These are phyloP conservation scores for Polypterus bichir DNA, from an alignment of 2,113 vertebrate genomes.

Conservation along the genomic window DNA sequence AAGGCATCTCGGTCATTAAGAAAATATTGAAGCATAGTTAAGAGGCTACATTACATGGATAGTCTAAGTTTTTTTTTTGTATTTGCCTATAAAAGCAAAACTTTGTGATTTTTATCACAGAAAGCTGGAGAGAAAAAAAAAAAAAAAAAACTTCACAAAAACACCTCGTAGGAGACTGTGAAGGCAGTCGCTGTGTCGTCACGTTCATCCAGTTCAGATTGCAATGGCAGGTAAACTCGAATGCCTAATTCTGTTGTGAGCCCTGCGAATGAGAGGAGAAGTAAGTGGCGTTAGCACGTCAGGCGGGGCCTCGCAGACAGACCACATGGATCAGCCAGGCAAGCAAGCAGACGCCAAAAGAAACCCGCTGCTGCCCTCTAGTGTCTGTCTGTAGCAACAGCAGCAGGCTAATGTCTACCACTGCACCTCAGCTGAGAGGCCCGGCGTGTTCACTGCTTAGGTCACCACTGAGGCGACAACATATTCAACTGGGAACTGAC, in stretches of 20 bases:
- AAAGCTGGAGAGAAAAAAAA: slow-evolving; percentile 29
- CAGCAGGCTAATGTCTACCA: too few relatives aligned
- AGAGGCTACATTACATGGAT: slow-evolving; percentile 48
- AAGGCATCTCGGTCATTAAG: slow-evolving; percentile 79
- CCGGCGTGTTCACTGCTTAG: too few relatives aligned
- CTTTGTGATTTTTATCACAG: slow-evolving; percentile 38
- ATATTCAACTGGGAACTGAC: too few relatives aligned
- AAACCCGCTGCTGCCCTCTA: too few relatives aligned
- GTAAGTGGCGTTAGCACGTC: not conserved
- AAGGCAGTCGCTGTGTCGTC: slow-evolving; percentile 21
- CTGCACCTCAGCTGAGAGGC: too few relatives aligned
- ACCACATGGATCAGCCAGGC: too few relatives aligned
- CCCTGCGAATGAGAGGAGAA: slow-evolving; percentile 47
- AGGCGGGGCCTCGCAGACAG: not conserved
- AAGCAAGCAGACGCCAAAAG: too few relatives aligned
- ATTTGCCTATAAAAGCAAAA: slow-evolving; percentile 32
- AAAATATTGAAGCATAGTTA: slow-evolving; percentile 53
- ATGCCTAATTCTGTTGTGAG: slow-evolving; percentile 76
- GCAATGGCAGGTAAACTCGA: slow-evolving; percentile 10
- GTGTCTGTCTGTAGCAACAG: too few relatives aligned
- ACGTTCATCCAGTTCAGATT: slow-evolving; percentile 29
- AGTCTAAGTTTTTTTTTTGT: slow-evolving; percentile 25
- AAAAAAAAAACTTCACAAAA: too few relatives aligned
- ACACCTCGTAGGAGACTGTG: not conserved
- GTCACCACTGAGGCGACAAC: too few relatives aligned